phyloP scores from a whole-genome alignment of 2,797 vertebrate species.

The Florisuga fusca region DNA sequence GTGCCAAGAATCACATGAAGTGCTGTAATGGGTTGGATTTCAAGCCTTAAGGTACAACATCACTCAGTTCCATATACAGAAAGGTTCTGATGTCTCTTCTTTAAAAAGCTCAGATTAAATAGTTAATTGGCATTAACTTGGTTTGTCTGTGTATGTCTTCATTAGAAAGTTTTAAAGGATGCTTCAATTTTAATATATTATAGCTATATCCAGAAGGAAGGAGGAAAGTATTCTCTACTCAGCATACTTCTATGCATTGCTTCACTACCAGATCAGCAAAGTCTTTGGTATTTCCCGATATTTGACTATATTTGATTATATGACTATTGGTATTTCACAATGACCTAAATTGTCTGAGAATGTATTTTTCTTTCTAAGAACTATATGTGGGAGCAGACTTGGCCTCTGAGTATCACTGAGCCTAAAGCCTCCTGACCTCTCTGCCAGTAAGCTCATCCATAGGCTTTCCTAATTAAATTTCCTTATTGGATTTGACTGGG shows the following conservation, averaged over 20 bases:
- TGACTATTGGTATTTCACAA: conserved; percentile 15
- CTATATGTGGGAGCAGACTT: conserved; percentile 8
- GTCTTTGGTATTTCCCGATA: conserved; percentile 6
- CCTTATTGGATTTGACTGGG: neutral
- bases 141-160: neutral
- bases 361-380: conserved; percentile 43
- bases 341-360: conserved; percentile 68
- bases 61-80: neutral
- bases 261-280: neutral
- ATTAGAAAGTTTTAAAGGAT: neutral
- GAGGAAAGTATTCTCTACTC: neutral
- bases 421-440: conserved; percentile 18
- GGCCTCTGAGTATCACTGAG: neutral
- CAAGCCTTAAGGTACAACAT: neutral
- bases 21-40: neutral
- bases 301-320: too few relatives aligned
- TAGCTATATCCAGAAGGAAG: neutral
- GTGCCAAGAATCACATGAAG: neutral
- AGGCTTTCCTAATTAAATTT: conserved; percentile 9
- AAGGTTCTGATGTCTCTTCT: neutral
- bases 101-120: neutral
- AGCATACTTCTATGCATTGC: neutral
- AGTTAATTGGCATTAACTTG: neutral
- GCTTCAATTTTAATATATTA: neutral
- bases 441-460: neutral